Base-by-base conservation (phyloP, 2,888 invertebrate species). In the Syritta pipiens region DNA sequence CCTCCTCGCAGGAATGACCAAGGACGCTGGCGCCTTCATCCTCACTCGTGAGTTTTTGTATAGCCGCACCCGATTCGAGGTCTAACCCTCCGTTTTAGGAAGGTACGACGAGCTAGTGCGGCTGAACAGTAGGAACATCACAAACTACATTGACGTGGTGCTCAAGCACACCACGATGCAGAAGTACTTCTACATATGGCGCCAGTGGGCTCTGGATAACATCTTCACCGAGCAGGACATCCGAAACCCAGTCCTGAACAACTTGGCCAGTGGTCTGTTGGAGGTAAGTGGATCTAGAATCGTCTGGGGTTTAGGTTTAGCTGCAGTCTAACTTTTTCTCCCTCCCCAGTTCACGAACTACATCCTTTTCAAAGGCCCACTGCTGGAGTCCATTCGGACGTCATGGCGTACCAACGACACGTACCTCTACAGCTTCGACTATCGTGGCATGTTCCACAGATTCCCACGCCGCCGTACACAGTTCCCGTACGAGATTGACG, bases 381-480 rank as follows among this genome's bases (percentile, higher is more conserved):
- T 87, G 0, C 77, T 88, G 17, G 84, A 86, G 63, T 83, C 87
- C 6, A 84, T 88, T 20, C 85, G 86, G 12, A 49, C 83, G 26
- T 84, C 85, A 0, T 84, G 82, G 30, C 83, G 82, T 14, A 84
- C 82, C 4, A 82, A 85, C 20, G 86, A 87, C 1, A 89, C 89
- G 0, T 91, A 86, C 77, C 83, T 90, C 63, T 91, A 90, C 74
- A 86, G 88, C 19, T 91, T 91, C 75, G 90, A 90, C 77, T 90
- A 89, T 83, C 85, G 86, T 14, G 90, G 91, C 35, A 83, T 87
- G 63, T 82, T 85, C 35, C 88, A 88, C 81, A 85, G 88, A 40
- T 90, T 89, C 69, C 88, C 87, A 0, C 82, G 84, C 40, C 82
- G 86, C 30, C 83, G 83, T 1, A 86, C 85, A 14, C 85, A 86